Evolutionary conservation across 2,888 invertebrate species (phyloP), one percentile per base, ranked within the genome.

Genomic region (Zygothrica quintamaculata): DNA sequence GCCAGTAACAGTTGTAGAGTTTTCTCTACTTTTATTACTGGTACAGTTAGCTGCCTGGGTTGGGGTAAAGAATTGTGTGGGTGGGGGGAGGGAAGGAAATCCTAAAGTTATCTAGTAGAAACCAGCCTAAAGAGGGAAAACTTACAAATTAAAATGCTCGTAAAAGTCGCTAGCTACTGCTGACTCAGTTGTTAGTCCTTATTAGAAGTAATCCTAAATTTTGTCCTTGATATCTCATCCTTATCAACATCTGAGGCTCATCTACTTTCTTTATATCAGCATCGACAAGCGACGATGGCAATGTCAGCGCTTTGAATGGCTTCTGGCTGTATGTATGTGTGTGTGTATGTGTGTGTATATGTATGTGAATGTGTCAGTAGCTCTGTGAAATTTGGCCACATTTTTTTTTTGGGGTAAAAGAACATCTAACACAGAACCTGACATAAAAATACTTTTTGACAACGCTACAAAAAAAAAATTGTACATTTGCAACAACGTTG

Each of bases 261-360:
- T 40, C 51, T 34, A 22, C 18, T 22, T 22, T 3, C 18, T 22
- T 22, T 18, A 26, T 37, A 59, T 51, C 51, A 47, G 40, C 52
- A 48, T 31, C 58, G 55, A 51, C 57, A 53, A 40, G 48, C 52
- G 55, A 51, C 52, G 46, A 40, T 62, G 51, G 62, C 76, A 71
- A 56, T 72, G 77, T 69, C 86, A 82, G 68, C 62, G 84, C 62
- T 71, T 68, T 56, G 33, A 62, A 61, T 37, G 58, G 59, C 84
- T 84, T 61, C 50, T 39, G 58, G 66, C n/a, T n/a, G n/a, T n/a
- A n/a, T n/a, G n/a, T n/a, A n/a, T n/a, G n/a, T n/a, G n/a, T n/a
- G n/a, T n/a, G n/a, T n/a, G n/a, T n/a, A n/a, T n/a, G n/a, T n/a
- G n/a, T n/a, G n/a, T n/a, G n/a, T n/a, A n/a, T n/a, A n/a, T n/a